Conservation (phyloP, 2,113 vertebrate species). For the Euleptes europaea region DNA sequence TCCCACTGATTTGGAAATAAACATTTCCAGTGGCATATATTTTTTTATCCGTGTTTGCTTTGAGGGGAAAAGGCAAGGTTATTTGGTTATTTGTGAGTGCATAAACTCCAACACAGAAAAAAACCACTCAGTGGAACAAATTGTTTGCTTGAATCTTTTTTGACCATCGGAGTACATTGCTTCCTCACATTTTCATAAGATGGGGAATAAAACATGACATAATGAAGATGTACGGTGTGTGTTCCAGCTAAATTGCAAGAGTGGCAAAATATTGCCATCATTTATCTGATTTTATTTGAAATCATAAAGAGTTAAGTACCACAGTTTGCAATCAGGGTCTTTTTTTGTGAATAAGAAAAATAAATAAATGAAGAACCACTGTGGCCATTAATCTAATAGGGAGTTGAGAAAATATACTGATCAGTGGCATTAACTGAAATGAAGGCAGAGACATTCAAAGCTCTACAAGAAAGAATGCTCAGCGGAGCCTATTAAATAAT, state of each 20-base stretch:
- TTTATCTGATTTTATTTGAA: slow-evolving; percentile 66
- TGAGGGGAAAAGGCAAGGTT: slow-evolving; percentile 16
- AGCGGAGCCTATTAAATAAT: slow-evolving; percentile 35
- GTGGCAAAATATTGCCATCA: slow-evolving; percentile 54
- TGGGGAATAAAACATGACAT: slow-evolving; percentile 60
- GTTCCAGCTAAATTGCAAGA: slow-evolving; percentile 51
- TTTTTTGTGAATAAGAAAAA: slow-evolving; percentile 34
- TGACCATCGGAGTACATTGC: slow-evolving; percentile 19
- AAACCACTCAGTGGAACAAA: slow-evolving; percentile 9
- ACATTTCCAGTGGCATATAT: slow-evolving; percentile 33
- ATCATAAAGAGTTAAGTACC: slow-evolving; percentile 63
- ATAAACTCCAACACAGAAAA: slow-evolving; percentile 15
- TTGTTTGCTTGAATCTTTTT: slow-evolving; percentile 21
- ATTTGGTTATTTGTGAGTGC: slow-evolving; percentile 44
- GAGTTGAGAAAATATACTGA: slow-evolving; percentile 49
- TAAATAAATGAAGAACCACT: slow-evolving; percentile 39
- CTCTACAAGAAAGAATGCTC: slow-evolving; percentile 23
- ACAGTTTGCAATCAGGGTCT: slow-evolving; percentile 47
- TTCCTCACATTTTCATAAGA: slow-evolving; percentile 44
- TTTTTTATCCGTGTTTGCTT: slow-evolving; percentile 52
- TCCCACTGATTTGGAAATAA: slow-evolving; percentile 34
- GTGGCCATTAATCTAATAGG: slow-evolving; percentile 52
- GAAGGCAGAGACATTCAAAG: slow-evolving; percentile 44
- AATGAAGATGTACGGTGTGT: slow-evolving; percentile 60
- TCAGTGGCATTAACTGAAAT: slow-evolving; percentile 56